Evolutionary conservation across 1,140 invertebrate species (phyloP), one percentile per base, ranked within the genome.

Genomic region (Neuroterus valhalla): DNA sequence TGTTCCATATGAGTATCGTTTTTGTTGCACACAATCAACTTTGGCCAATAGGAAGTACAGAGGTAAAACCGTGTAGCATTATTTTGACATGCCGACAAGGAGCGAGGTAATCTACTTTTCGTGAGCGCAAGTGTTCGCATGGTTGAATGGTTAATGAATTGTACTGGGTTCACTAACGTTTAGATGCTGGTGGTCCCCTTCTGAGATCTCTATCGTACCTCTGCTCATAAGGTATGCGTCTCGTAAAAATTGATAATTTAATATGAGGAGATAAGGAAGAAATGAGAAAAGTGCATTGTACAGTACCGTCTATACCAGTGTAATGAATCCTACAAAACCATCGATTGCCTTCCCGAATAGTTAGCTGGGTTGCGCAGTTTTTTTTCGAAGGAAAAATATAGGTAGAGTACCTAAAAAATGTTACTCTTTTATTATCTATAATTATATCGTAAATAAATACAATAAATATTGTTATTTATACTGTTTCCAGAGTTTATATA

Each of bases 171-270:
- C 69, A 77, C 75, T 68, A 71, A 77, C 75, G 75, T 79, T 69
- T 68, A 81, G 79, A 72, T 78, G 78, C 79, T 78, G 84, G 80
- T 85, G 81, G 86, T 84, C 82, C 72, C 46, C 66, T 50, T 68
- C 70, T 71, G 76, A 88, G 85, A 89, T 88, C 85, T 86, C 83
- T 89, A 88, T 89, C 86, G 78, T 83, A 84, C 80, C 81, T 19
- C n/a, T 85, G 85, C 80, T 55, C 72, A 76, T 76, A 78, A 80
- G 68, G 70, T 78, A 79, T 71, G 76, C 71, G 72, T 66, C 77
- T 87, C 84, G 81, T 88, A 87, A 89, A 87, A 88, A 84, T 85
- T 80, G 81, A 82, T 87, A 86, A 87, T 89, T 89, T 31, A 31
- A 31, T 31, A n/a, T n/a, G n/a, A 88, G 79, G 86, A 82, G 78